phyloP scores from a whole-genome alignment of 2,113 vertebrate genomes.

The Ptilonorhynchus violaceus region DNA sequence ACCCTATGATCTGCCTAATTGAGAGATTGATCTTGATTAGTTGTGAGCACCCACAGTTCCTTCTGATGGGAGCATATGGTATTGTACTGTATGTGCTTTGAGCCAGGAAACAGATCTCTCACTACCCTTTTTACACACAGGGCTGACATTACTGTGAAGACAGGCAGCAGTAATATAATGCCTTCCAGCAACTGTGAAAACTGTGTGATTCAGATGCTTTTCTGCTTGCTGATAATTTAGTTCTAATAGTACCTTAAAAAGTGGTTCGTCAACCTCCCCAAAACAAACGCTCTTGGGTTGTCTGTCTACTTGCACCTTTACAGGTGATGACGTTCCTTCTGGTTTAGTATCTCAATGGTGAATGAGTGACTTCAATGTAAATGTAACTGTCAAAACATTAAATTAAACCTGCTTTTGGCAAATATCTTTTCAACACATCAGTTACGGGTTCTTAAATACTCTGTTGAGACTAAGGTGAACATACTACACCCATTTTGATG shows the following conservation, averaged over 20 bases:
- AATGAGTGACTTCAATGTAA: neutral
- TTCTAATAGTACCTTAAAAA: neutral
- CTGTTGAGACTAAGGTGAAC: neutral
- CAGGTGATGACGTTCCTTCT: neutral
- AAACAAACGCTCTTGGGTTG: neutral
- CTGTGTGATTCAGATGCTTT: neutral
- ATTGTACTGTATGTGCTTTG: neutral
- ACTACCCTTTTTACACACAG: neutral
- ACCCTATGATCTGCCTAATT: slow-evolving; percentile 41
- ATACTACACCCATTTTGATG: neutral
- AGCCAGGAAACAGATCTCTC: slow-evolving; percentile 54
- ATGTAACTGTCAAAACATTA: neutral
- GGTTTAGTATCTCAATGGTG: neutral
- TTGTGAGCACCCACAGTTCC: slow-evolving; percentile 20
- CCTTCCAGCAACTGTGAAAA: slow-evolving; percentile 42
- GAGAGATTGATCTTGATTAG: slow-evolving; percentile 49
- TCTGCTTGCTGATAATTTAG: neutral
- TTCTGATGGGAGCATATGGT: slow-evolving; percentile 58
- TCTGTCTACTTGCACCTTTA: neutral
- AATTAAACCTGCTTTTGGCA: neutral
- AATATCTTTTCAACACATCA: neutral
- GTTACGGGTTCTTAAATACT: neutral
- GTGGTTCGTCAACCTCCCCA: neutral
- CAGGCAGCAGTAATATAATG: slow-evolving; percentile 40
- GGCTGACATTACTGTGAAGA: slow-evolving; percentile 47